Conservation (phyloP, 2,888 invertebrate genomes). For the Crioceris asparagi region DNA sequence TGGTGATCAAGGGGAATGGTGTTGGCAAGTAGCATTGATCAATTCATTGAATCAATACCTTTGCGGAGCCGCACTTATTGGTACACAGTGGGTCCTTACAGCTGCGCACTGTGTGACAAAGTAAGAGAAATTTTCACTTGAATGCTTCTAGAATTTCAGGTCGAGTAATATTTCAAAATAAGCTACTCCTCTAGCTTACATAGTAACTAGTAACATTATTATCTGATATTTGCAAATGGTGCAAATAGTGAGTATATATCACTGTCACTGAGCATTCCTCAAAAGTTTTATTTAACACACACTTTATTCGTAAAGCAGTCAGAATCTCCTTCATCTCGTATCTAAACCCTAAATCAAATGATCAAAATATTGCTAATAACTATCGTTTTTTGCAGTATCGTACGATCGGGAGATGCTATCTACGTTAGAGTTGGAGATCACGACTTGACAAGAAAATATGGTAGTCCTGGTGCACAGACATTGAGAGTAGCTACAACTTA, state of each 20-base stretch:
- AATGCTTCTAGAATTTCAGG: too few relatives aligned
- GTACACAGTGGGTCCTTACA: slow-evolving; percentile 88
- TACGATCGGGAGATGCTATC: slow-evolving; percentile 86
- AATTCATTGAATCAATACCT: slow-evolving; percentile 89
- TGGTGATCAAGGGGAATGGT: slow-evolving; percentile 87
- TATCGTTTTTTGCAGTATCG: slow-evolving; percentile 61
- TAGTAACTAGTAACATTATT: slow-evolving; percentile 1
- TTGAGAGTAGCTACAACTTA: slow-evolving; percentile 85
- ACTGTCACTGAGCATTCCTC: too few relatives aligned
- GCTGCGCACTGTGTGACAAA: slow-evolving; percentile 92
- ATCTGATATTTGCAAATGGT: too few relatives aligned
- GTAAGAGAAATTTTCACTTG: too few relatives aligned
- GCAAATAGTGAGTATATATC: too few relatives aligned
- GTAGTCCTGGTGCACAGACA: slow-evolving; percentile 85
- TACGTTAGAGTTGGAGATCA: slow-evolving; percentile 90
- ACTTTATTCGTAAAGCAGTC: too few relatives aligned
- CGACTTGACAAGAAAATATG: slow-evolving; percentile 81
- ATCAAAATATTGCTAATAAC: too few relatives aligned
- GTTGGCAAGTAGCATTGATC: slow-evolving; percentile 90
- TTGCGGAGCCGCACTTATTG: slow-evolving; percentile 86
- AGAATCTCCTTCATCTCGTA: too few relatives aligned
- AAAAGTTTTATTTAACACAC: too few relatives aligned
- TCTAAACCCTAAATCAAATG: too few relatives aligned
- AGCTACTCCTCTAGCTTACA: background rate
- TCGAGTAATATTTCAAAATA: too few relatives aligned